Conservation (phyloP, 1,140 invertebrate genomes). For the Drosophila tristis region DNA sequence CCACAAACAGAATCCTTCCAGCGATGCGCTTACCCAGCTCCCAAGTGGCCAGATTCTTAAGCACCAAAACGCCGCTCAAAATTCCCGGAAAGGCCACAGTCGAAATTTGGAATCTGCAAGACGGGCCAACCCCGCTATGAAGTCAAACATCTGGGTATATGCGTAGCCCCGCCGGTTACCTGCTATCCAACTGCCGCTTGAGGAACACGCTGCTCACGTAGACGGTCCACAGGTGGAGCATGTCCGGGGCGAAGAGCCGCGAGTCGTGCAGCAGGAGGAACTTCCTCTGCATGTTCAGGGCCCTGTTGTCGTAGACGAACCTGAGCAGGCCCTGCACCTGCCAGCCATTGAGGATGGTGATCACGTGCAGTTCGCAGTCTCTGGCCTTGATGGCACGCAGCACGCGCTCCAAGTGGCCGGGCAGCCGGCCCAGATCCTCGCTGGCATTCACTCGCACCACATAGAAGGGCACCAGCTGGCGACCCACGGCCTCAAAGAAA, state of each 20-base stretch:
- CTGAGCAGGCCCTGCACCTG: slow-evolving; percentile 88
- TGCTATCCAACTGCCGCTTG: slow-evolving; percentile 24
- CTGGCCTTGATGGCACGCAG: slow-evolving; percentile 86
- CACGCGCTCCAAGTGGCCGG: slow-evolving; percentile 85
- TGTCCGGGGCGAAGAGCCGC: slow-evolving; percentile 87
- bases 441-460: slow-evolving; percentile 84
- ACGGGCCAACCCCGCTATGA: too few species aligned
- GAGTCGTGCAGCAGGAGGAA: slow-evolving; percentile 89
- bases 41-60: slow-evolving; percentile 57
- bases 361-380: slow-evolving; percentile 89
- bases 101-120: slow-evolving; percentile 84
- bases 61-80: slow-evolving; percentile 57
- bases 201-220: slow-evolving; percentile 91
- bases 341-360: slow-evolving; percentile 89
- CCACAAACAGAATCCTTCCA: slow-evolving; percentile 41
- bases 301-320: slow-evolving; percentile 89
- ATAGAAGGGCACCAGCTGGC: slow-evolving; percentile 29
- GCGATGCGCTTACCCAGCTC: slow-evolving; percentile 40
- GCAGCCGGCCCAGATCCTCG: slow-evolving; percentile 88
- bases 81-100: slow-evolving; percentile 89
- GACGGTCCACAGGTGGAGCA: slow-evolving; percentile 91
- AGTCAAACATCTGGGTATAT: neutral
- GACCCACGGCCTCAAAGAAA: slow-evolving; percentile 52
- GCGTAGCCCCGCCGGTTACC: slow-evolving; percentile 17
- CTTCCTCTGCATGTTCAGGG: slow-evolving; percentile 88